These are phyloP conservation scores for Xestia ashworthii DNA, from an alignment of 2,888 invertebrate genomes.

Conservation along the genomic window DNA sequence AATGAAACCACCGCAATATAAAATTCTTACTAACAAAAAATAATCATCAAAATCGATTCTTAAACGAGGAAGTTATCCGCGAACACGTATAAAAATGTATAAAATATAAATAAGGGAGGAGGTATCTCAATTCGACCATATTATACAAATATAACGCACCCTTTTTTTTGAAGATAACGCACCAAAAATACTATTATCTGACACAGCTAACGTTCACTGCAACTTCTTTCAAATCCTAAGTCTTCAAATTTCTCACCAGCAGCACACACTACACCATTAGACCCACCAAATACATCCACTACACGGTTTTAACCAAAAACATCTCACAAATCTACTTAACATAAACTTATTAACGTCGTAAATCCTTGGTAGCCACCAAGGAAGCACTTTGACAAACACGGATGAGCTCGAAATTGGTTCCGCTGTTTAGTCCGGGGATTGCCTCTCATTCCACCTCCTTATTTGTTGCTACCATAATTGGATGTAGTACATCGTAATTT, in stretches of 20 bases:
- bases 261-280: not conserved
- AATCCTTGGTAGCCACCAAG: constrained; percentile 72
- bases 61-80: too few species aligned
- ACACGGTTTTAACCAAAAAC: constrained; percentile 18
- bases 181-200: not conserved
- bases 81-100: too few species aligned
- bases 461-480: constrained; percentile 78
- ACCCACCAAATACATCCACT: not conserved
- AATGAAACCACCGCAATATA: too few species aligned
- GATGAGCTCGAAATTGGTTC: constrained; percentile 87
- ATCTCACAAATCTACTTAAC: constrained; percentile 43
- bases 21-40: too few species aligned
- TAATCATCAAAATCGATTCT: too few species aligned
- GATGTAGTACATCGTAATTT: constrained; percentile 72
- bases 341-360: constrained; percentile 58
- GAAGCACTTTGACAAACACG: constrained; percentile 88
- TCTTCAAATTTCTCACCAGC: not conserved
- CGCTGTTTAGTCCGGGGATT: constrained; percentile 85
- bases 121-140: too few species aligned
- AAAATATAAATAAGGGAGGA: too few species aligned
- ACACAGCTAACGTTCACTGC: not conserved
- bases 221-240: not conserved
- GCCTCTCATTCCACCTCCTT: constrained; percentile 76
- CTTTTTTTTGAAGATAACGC: too few species aligned
- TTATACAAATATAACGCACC: too few species aligned